Conservation (phyloP, 1,140 invertebrate genomes). For the Bombus cullumanus region DNA sequence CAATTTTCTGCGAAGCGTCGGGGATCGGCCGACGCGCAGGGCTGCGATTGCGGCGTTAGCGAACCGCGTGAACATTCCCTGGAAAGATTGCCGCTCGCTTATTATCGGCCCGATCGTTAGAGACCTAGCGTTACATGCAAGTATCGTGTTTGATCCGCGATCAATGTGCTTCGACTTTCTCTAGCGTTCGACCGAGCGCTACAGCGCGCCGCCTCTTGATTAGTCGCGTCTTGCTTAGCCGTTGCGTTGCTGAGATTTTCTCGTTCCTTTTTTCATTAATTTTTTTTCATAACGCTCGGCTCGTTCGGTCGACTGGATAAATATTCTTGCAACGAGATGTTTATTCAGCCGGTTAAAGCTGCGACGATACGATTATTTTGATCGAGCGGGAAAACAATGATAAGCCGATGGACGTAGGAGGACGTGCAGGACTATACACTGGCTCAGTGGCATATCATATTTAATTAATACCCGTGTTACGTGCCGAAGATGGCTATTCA, state of each 20-base stretch:
- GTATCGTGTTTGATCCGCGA: conserved; percentile 26
- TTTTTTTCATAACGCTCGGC: background rate
- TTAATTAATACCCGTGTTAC: too few relatives aligned
- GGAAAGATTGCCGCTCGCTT: conserved; percentile 1
- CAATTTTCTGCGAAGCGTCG: conserved; percentile 39
- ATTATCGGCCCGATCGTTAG: conserved; percentile 3
- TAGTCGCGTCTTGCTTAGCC: background rate
- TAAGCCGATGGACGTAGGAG: background rate
- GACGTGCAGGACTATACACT: too few relatives aligned
- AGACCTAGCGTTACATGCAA: background rate
- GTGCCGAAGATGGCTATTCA: too few relatives aligned
- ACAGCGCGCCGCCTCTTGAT: background rate
- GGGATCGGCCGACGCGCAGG: background rate
- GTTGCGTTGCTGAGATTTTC: background rate
- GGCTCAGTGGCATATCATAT: too few relatives aligned
- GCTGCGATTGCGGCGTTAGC: background rate
- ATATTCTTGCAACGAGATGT: background rate
- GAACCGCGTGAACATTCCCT: conserved; percentile 3
- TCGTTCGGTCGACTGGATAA: background rate
- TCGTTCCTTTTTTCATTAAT: background rate
- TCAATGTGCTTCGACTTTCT: background rate
- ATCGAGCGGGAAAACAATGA: background rate
- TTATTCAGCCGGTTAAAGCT: background rate
- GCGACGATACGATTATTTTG: background rate
- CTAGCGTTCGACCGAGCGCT: background rate